These are phyloP conservation scores for Myodes glareolus DNA, from an alignment of 2,113 vertebrate species.

Conservation along the genomic window DNA sequence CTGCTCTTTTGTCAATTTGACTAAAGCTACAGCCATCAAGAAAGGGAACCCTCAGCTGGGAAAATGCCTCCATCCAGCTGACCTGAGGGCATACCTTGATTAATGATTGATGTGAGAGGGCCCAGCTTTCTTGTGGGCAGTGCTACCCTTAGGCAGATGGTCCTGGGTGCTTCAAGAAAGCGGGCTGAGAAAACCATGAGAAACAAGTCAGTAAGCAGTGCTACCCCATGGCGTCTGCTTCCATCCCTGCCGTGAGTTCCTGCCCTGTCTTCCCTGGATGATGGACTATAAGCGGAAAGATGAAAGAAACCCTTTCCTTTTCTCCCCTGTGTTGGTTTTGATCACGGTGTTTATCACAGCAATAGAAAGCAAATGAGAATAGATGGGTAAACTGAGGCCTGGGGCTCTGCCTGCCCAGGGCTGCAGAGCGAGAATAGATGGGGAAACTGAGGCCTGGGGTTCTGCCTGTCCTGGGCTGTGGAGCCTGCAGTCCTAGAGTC, in stretches of 20 bases:
- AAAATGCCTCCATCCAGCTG: neutral
- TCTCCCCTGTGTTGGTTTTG: neutral
- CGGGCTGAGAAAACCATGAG: too few species aligned
- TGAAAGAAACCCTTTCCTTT: neutral
- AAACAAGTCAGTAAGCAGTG: neutral
- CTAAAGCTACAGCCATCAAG: too few species aligned
- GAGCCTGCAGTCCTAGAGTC: neutral
- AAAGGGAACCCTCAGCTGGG: neutral
- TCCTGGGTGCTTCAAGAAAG: neutral
- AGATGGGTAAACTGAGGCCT: neutral
- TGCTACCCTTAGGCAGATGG: neutral
- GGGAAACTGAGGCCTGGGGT: too few species aligned
- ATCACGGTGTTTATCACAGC: neutral
- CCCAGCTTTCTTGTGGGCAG: neutral
- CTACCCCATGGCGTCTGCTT: neutral
- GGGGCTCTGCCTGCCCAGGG: neutral
- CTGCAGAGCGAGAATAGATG: too few species aligned
- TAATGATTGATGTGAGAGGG: neutral
- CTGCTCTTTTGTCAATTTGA: neutral
- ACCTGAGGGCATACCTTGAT: neutral
- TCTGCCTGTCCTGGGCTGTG: neutral
- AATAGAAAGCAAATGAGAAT: neutral
- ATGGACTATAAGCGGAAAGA: neutral
- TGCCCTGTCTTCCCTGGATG: neutral
- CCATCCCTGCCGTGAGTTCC: neutral